Evolutionary conservation across 2,888 invertebrate species (phyloP).

Genomic region (Gymnoscelis rufifasciata): DNA sequence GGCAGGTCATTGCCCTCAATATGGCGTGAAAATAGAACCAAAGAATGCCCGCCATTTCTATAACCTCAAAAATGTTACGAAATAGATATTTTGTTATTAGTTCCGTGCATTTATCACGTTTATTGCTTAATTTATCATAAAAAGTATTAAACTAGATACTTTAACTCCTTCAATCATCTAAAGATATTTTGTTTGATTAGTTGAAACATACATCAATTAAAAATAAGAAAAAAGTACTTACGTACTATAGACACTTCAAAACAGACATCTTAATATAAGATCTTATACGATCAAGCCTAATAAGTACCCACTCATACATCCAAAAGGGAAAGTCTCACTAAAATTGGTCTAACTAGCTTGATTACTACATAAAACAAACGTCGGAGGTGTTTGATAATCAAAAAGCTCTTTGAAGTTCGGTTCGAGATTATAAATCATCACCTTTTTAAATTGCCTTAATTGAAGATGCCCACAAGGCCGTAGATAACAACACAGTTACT

Average conservation of each 20-base stretch:
- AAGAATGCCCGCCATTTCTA: conserved; percentile 73
- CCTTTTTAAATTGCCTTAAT: conserved; percentile 20
- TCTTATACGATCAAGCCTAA: too few relatives aligned
- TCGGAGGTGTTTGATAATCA: conserved; percentile 17
- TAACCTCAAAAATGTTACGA: conserved; percentile 70
- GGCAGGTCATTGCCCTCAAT: conserved; percentile 62
- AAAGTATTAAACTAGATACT: too few relatives aligned
- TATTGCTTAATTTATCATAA: too few relatives aligned
- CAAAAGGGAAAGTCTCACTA: conserved; percentile 1
- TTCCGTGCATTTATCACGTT: conserved; percentile 24
- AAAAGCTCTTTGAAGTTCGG: conserved; percentile 10
- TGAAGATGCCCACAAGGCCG: conserved; percentile 14
- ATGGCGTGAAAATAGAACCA: conserved; percentile 75
- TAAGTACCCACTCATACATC: too few relatives aligned
- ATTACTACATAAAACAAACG: conserved; percentile 13
- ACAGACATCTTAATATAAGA: too few relatives aligned
- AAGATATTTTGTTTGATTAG: too few relatives aligned
- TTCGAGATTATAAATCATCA: conserved; percentile 21
- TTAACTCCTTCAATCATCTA: too few relatives aligned
- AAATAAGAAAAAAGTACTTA: too few relatives aligned
- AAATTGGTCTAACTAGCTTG: conserved; percentile 3
- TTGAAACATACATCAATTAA: too few relatives aligned
- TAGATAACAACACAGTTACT: conserved; percentile 2
- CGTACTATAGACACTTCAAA: too few relatives aligned
- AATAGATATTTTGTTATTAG: conserved; percentile 29